phyloP scores from a whole-genome alignment of 2,797 vertebrate species.

The Fistularia commersonii region DNA sequence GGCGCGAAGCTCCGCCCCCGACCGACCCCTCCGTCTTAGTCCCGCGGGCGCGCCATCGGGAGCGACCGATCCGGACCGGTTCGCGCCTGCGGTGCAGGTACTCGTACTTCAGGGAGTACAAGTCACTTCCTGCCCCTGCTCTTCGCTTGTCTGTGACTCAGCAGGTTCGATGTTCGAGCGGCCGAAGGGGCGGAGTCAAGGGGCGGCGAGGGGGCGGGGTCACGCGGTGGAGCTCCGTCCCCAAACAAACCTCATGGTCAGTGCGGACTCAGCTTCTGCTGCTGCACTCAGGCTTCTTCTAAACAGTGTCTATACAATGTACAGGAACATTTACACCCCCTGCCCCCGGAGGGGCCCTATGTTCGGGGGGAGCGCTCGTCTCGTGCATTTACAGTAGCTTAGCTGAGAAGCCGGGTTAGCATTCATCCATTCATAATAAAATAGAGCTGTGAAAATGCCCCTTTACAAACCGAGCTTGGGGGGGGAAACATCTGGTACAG shows the following conservation, averaged over 20 bases:
- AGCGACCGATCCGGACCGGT: too few species aligned
- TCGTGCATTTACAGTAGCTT: conserved; percentile 61
- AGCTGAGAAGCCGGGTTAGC: conserved; percentile 59
- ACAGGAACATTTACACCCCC: conserved; percentile 73
- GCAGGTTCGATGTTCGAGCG: conserved; percentile 39
- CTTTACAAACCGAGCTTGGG: conserved; percentile 69
- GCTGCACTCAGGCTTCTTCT: conserved; percentile 77
- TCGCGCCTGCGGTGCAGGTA: too few species aligned
- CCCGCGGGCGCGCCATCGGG: too few species aligned
- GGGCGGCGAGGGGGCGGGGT: conserved; percentile 12
- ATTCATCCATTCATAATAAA: conserved; percentile 67
- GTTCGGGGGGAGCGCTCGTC: conserved; percentile 67
- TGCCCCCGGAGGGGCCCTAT: too few species aligned
- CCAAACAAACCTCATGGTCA: conserved; percentile 72
- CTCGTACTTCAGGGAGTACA: too few species aligned
- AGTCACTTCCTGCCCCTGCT: too few species aligned
- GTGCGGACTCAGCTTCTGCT: conserved; percentile 75
- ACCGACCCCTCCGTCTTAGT: too few species aligned
- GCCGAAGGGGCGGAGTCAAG: conserved; percentile 50
- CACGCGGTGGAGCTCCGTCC: conserved; percentile 60
- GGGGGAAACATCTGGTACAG: conserved; percentile 43
- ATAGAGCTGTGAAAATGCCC: conserved; percentile 70
- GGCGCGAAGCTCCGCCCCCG: too few species aligned
- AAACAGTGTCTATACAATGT: conserved; percentile 79
- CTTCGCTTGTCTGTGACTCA: too few species aligned